Base-by-base conservation (phyloP, 2,888 invertebrate genomes). In the Tinea trinotella region DNA sequence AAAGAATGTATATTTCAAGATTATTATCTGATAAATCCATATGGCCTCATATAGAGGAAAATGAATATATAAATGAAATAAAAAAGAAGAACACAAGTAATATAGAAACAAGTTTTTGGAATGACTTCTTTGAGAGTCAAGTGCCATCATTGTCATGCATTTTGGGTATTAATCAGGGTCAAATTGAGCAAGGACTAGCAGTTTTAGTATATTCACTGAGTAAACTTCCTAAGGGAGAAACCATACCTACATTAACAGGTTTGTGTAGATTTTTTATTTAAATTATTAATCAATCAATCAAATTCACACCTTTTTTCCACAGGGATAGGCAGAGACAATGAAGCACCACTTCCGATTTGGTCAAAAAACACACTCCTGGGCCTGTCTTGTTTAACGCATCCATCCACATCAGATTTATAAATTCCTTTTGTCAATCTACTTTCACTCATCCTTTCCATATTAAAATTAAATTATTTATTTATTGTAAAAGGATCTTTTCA, bases 1-100 rank as follows among this genome's bases (percentile, higher is more conserved):
- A 90, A 2, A 83, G 92, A 64, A 75, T 88, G 66, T 88, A 89
- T 54, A 65, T 90, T 54, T 71, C 76, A 13, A 63, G 71, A n/a
- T 60, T 80, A 58, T 59, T 65, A 13, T 60, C 64, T 2, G 72
- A 72, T 19, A 70, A 64, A 57, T 60, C 64, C 4, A 30, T 58
- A 22, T 71, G 70, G 66, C 64, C 67, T 6, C 58, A 55, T 36
- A 62, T 66, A 10, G 46, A 46, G 6, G n/a, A 3, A 7, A 46
- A 46, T 10, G n/a, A 17, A 19, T 6, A 19, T 54, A 56, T 74
- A 22, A 63, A 68, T 56, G 61, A 61, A 56, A 57, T 69, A 54
- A 56, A 62, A 54, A 62, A 64, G 24, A n/a, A n/a, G n/a, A 63
- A 62, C 46, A 60, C 64, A 54, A 64, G 61, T 55, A 49, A 59